A percentile compares a stretch with the other conserved stretches of the same genome.
Evolutionary conservation across 2,888 invertebrate species (phyloP).

Genomic region (Orchesellides sinensis): DNA sequence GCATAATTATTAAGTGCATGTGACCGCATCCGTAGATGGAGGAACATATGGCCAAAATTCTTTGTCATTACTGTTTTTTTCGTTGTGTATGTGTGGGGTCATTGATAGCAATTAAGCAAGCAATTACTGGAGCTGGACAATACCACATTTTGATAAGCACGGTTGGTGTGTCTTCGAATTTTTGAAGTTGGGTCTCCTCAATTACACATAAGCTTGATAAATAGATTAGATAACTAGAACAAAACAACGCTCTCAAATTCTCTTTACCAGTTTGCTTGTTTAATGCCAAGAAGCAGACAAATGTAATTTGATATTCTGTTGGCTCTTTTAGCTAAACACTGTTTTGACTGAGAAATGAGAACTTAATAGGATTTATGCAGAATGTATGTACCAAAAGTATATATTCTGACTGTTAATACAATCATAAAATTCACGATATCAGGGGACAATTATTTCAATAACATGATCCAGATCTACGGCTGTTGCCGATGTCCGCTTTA

Average conservation of each 20-base stretch:
- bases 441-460: too few species aligned
- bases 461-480: too few species aligned
- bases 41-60: constrained; percentile 18
- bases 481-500: too few species aligned
- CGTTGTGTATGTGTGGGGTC: constrained; percentile 51
- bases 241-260: constrained; percentile 52
- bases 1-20: constrained; percentile 46
- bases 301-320: too few species aligned
- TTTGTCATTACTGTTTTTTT: constrained; percentile 21
- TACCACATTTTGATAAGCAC: constrained; percentile 35
- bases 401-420: too few species aligned
- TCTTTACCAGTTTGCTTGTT: too few species aligned
- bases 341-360: too few species aligned
- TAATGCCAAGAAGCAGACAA: too few species aligned
- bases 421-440: too few species aligned
- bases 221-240: constrained; percentile 47
- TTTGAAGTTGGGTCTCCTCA: constrained; percentile 2
- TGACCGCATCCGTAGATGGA: not conserved
- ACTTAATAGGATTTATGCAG: too few species aligned
- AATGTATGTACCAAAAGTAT: too few species aligned
- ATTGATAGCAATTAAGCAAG: constrained; percentile 57
- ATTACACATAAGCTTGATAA: constrained; percentile 46
- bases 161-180: not conserved
- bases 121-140: constrained; percentile 40
- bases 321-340: too few species aligned